These are phyloP conservation scores for Sebastolobus alascanus DNA, from an alignment of 2,797 vertebrate species.

Conservation along the genomic window DNA sequence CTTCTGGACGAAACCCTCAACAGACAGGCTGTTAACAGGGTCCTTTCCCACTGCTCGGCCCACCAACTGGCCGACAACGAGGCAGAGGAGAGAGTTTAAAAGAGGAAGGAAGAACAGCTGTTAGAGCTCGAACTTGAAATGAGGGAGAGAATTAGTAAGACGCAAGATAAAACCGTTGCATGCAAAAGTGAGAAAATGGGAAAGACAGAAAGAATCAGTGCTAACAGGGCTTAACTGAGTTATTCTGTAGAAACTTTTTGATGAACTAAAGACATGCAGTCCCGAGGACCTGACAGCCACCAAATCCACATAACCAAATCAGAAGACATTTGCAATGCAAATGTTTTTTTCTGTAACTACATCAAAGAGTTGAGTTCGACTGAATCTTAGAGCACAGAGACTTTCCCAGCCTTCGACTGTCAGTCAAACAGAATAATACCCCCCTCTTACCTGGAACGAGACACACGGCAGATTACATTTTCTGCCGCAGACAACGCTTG, in stretches of 20 bases:
- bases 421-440: slow-evolving; percentile 50
- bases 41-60: slow-evolving; percentile 88
- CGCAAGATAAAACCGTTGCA: slow-evolving; percentile 27
- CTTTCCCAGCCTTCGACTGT: slow-evolving; percentile 34
- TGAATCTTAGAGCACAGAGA: slow-evolving; percentile 43
- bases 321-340: slow-evolving; percentile 66
- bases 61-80: slow-evolving; percentile 86
- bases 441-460: slow-evolving; percentile 29
- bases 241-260: slow-evolving; percentile 33
- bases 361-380: slow-evolving; percentile 57
- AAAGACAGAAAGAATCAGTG: slow-evolving; percentile 17
- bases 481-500: slow-evolving; percentile 46
- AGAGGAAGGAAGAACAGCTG: slow-evolving; percentile 71
- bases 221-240: slow-evolving; percentile 11
- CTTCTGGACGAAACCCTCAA: slow-evolving; percentile 97
- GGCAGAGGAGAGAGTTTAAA: slow-evolving; percentile 64
- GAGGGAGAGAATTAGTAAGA: slow-evolving; percentile 33
- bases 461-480: slow-evolving; percentile 48
- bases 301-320: slow-evolving; percentile 50
- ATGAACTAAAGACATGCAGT: slow-evolving; percentile 38
- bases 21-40: slow-evolving; percentile 89
- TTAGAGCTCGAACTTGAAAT: slow-evolving; percentile 59
- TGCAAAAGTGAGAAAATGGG: slow-evolving; percentile 26
- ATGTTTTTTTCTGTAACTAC: slow-evolving; percentile 47
- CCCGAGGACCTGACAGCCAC: slow-evolving; percentile 45